These are phyloP conservation scores for Silurus glanis DNA, from an alignment of 2,113 vertebrate genomes.

Conservation along the genomic window DNA sequence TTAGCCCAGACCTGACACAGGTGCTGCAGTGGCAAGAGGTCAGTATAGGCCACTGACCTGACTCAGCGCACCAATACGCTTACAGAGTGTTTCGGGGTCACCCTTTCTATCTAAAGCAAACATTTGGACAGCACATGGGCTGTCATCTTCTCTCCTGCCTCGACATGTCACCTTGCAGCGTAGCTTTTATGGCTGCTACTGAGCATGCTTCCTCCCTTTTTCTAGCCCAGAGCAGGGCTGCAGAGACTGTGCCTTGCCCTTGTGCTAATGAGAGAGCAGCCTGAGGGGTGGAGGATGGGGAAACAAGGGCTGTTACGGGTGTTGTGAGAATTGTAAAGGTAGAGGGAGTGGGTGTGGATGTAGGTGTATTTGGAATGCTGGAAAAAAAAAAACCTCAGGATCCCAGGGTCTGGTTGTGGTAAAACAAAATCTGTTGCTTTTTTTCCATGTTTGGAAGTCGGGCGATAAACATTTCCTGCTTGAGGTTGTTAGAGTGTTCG, in stretches of 20 bases:
- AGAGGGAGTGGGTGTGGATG: constrained; percentile 6
- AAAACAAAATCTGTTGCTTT: constrained; percentile 9
- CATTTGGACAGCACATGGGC: constrained; percentile 85
- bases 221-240: constrained; percentile 29
- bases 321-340: constrained; percentile 27
- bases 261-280: constrained; percentile 40
- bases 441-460: constrained; percentile 12
- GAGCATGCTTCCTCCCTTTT: constrained; percentile 64
- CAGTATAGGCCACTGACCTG: constrained; percentile 59
- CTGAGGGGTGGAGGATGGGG: constrained; percentile 23
- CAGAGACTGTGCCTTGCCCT: background rate
- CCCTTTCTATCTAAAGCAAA: constrained; percentile 54
- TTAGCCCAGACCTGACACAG: constrained; percentile 71
- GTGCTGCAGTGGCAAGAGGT: constrained; percentile 53
- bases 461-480: constrained; percentile 9
- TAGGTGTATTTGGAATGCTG: constrained; percentile 13
- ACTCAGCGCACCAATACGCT: background rate
- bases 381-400: background rate
- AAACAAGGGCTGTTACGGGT: constrained; percentile 24
- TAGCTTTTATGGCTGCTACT: constrained; percentile 78
- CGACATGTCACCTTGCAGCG: constrained; percentile 82
- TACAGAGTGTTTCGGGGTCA: background rate
- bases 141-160: constrained; percentile 73
- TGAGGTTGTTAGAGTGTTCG: constrained; percentile 5
- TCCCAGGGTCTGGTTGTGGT: constrained; percentile 9